phyloP scores from a whole-genome alignment of 37 sponge, comb jelly and placozoan species.

The Halichondria panicea region DNA sequence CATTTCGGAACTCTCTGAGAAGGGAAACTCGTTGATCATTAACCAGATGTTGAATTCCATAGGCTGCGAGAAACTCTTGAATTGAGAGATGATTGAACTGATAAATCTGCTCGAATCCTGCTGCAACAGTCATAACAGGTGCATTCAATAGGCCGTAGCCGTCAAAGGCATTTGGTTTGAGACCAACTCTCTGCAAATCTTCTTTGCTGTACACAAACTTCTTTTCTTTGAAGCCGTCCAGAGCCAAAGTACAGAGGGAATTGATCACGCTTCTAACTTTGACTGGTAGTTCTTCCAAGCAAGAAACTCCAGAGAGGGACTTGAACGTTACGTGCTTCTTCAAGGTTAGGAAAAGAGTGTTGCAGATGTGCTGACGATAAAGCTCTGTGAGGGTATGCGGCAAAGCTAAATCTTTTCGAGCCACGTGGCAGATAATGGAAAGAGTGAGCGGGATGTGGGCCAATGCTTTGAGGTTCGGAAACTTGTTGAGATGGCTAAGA shows the following conservation, averaged over 20 bases:
- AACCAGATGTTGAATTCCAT: not conserved
- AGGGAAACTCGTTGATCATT: not conserved
- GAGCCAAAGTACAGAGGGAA: conserved; percentile 19
- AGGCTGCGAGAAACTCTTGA: conserved; percentile 29
- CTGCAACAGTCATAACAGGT: not conserved
- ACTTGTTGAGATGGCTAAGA: conserved; percentile 7
- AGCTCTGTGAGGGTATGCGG: conserved; percentile 36
- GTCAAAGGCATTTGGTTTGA: conserved; percentile 15
- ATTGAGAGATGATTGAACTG: conserved; percentile 29
- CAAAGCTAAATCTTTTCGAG: not conserved
- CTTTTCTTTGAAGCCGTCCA: conserved; percentile 25
- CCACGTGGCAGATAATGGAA: conserved; percentile 26
- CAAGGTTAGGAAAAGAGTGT: conserved; percentile 4
- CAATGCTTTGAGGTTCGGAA: conserved; percentile 34
- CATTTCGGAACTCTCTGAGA: conserved; percentile 13
- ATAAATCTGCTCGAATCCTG: not conserved
- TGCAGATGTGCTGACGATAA: conserved; percentile 18
- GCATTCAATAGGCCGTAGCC: conserved; percentile 19
- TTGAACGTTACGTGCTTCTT: not conserved
- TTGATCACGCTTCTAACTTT: not conserved
- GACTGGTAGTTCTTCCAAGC: not conserved
- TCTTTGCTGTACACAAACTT: conserved; percentile 2
- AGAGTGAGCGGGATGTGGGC: conserved; percentile 48
- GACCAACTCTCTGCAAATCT: conserved; percentile 5
- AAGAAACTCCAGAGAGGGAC: not conserved